These are phyloP conservation scores for Drosophila parthenogenetica DNA, from an alignment of 2,888 invertebrate species.

Conservation along the genomic window DNA sequence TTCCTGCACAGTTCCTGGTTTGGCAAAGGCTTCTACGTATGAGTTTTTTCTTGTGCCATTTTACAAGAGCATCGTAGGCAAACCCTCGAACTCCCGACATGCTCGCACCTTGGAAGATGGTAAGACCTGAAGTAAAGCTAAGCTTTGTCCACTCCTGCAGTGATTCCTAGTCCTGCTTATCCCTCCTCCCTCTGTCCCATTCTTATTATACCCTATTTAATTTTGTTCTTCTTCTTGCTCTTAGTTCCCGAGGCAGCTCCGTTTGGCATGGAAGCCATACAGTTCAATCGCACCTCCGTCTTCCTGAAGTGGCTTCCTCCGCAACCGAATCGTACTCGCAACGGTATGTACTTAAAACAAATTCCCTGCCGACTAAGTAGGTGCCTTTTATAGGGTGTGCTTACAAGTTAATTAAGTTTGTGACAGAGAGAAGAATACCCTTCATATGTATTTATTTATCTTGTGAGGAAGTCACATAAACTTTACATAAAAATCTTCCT, in stretches of 20 bases:
- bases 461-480: too few species aligned
- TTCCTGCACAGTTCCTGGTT: constrained; percentile 91
- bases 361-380: constrained; percentile 8
- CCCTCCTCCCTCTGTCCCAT: neutral
- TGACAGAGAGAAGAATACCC: neutral
- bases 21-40: constrained; percentile 93
- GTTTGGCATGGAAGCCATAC: constrained; percentile 91
- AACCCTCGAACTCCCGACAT: constrained; percentile 93
- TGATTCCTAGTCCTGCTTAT: neutral
- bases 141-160: constrained; percentile 20
- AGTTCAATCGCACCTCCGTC: constrained; percentile 92
- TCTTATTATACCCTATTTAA: constrained; percentile 33
- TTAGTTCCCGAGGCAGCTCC: constrained; percentile 94
- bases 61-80: constrained; percentile 94
- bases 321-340: constrained; percentile 88
- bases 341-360: constrained; percentile 87
- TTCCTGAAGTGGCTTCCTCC: constrained; percentile 95
- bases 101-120: constrained; percentile 94
- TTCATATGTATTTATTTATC: too few species aligned
- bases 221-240: constrained; percentile 6
- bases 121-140: constrained; percentile 85
- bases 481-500: too few species aligned
- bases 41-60: constrained; percentile 97
- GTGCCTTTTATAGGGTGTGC: neutral
- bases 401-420: constrained; percentile 1